Evolutionary conservation across 2,113 vertebrate species (phyloP).

Genomic region (Calyptomena viridis): DNA sequence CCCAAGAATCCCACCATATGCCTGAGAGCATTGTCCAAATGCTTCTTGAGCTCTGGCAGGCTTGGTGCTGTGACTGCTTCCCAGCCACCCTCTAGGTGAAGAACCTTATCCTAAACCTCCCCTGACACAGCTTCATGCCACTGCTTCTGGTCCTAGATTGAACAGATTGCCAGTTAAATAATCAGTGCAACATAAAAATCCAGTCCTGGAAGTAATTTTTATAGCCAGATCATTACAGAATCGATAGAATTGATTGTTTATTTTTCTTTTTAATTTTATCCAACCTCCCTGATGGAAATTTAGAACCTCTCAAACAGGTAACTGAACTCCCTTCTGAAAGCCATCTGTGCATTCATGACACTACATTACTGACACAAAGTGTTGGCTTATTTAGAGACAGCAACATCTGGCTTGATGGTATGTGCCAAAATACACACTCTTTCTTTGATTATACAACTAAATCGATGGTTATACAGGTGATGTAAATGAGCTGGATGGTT

Average conservation of each 20-base stretch:
- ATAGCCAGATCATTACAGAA: neutral
- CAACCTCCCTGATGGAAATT: neutral
- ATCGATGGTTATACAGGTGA: neutral
- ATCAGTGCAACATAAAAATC: neutral
- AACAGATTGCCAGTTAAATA: neutral
- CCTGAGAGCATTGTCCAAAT: neutral
- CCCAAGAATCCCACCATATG: neutral
- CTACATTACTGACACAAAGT: neutral
- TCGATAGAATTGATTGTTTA: neutral
- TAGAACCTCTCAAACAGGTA: neutral
- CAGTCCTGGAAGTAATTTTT: neutral
- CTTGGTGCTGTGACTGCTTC: neutral
- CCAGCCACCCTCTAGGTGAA: fast-evolving
- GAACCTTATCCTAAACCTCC: neutral
- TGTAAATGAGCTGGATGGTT: neutral
- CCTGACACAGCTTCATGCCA: neutral
- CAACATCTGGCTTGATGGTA: neutral
- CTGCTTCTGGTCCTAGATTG: neutral
- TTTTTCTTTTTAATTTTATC: neutral
- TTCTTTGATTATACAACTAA: neutral
- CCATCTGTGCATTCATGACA: neutral
- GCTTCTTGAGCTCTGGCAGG: neutral
- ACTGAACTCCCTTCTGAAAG: neutral
- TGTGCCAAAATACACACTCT: neutral
- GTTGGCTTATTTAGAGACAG: neutral